Evolutionary conservation across 2,113 vertebrate species (phyloP).

Genomic region (Numida meleagris): DNA sequence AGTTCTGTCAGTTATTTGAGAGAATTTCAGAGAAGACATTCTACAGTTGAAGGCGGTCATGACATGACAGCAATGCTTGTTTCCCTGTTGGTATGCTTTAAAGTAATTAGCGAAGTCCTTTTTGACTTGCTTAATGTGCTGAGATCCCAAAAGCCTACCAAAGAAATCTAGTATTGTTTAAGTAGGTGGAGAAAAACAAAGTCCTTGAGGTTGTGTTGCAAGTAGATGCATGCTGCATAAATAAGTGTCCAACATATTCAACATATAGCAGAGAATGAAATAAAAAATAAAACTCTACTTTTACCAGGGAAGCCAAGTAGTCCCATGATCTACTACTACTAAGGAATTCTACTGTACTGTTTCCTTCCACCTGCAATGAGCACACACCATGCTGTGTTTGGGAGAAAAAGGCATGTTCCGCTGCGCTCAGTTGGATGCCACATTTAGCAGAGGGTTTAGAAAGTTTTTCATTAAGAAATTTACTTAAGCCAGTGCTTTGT

Average conservation of each 20-base stretch:
- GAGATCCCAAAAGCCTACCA: not conserved
- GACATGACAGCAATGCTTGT: not conserved
- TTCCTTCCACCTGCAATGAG: not conserved
- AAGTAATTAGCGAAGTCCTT: not conserved
- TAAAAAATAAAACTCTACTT: not conserved
- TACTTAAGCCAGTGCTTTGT: not conserved
- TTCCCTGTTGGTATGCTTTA: not conserved
- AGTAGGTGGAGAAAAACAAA: not conserved
- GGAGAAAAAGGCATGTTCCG: not conserved
- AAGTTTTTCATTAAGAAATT: not conserved
- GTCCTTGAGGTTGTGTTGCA: not conserved
- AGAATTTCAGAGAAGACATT: not conserved
- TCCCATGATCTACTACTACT: not conserved
- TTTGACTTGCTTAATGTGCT: not conserved
- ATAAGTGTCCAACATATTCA: not conserved
- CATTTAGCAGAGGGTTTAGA: not conserved
- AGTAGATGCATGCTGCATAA: fast-evolving
- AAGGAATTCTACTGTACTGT: not conserved
- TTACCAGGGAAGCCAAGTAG: not conserved
- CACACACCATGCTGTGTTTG: not conserved
- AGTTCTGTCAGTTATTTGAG: not conserved
- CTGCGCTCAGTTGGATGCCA: not conserved
- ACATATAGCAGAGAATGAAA: not conserved
- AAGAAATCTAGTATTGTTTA: not conserved
- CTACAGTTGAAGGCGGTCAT: not conserved